Base-by-base conservation (phyloP, 1,140 invertebrate genomes). In the Drosophila tani region DNA sequence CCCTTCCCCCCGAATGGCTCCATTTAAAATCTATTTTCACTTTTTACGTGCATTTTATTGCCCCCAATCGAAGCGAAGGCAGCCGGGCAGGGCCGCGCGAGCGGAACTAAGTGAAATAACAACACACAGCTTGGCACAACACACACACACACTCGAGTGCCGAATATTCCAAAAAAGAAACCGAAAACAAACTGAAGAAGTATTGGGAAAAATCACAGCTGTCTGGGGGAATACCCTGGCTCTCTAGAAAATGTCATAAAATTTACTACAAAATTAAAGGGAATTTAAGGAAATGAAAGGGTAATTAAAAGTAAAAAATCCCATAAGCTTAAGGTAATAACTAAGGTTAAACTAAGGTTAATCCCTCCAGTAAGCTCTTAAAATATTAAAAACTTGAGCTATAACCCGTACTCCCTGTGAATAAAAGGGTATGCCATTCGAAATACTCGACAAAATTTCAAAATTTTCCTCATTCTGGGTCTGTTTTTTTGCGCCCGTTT, bases 361-460 rank as follows among this genome's bases (percentile, higher is more conserved):
- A 19, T 1, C 12, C 5, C 11, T 14, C 19, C 2, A 17, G 3
- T 17, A 43, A 53, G 17, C 7, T 32, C 21, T 0, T 2, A 0
- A 49, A n/a, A 27, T 27, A 27, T 35, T 7, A 12, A 29, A 19
- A 24, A 11, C 12, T n/a, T 17, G 0, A 19, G 2, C 19, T 12
- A 29, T 29, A 47, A 19, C 19, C 17, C 40, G 1, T 9, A 3
- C 14, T 15, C 0, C 14, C 32, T 21, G 1, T 1, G 3, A 57
- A 43, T 1, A 15, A 49, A 29, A 46, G 63, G 27, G 50, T 70
- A 70, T 24, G 50, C 17, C 19, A 6, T 24, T 9, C 51, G 38
- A 71, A 71, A 59, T 73, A 50, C 69, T 50, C 66, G 51, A 58
- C 17, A 49, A 71, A 71, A 32, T 75, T 75, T 75, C 9, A 65